These are phyloP conservation scores for Aphidoletes aphidimyza DNA, from an alignment of 2,888 invertebrate genomes.

Conservation along the genomic window DNA sequence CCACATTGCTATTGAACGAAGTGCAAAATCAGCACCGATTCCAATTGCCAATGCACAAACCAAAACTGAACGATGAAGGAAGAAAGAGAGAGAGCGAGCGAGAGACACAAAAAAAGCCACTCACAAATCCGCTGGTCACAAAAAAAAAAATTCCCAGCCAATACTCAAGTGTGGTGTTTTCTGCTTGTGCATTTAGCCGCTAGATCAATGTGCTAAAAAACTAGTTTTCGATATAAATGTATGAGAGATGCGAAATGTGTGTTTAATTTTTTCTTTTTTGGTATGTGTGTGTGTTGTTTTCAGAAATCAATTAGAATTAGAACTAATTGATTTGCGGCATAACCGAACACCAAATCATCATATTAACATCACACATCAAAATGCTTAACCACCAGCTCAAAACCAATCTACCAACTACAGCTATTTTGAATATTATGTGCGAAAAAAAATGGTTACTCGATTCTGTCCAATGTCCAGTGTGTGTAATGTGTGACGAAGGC, in stretches of 20 bases:
- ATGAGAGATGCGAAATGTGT: neutral
- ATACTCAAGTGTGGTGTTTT: neutral
- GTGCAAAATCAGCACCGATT: slow-evolving; percentile 30
- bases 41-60: neutral
- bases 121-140: neutral
- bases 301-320: slow-evolving; percentile 39
- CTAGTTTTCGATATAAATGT: neutral
- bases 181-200: neutral
- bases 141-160: neutral
- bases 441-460: no score
- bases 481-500: no score
- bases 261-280: no score
- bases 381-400: neutral
- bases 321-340: slow-evolving; percentile 27
- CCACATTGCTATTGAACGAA: neutral
- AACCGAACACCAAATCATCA: neutral
- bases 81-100: no score
- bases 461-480: no score
- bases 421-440: no score
- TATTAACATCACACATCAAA: neutral
- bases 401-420: neutral
- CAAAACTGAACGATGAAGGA: neutral
- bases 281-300: no score
- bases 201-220: slow-evolving; percentile 19
- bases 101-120: no score